Percentiles rank a stretch among this genome's conserved stretches.
Conservation (phyloP, 2,113 vertebrate species). For the Ciconia boyciana region DNA sequence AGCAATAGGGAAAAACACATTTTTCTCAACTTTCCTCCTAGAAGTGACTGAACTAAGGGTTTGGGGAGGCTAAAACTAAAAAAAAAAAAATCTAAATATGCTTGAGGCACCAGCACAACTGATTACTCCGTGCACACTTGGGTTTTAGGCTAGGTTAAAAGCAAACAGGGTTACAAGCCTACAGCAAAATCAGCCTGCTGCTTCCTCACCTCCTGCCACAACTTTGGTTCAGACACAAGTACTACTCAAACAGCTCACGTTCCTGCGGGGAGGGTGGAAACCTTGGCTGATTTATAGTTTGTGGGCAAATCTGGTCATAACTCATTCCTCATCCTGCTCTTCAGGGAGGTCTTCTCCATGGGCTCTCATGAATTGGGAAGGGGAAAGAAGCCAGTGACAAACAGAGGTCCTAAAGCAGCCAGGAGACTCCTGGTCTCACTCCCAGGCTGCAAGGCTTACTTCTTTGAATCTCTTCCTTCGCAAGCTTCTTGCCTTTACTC, state of each 20-base stretch:
- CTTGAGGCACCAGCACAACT: not conserved
- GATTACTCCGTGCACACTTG: rapidly evolving
- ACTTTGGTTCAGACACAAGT: not conserved
- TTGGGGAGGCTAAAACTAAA: not conserved
- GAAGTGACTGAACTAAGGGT: not conserved
- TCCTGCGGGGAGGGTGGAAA: not conserved
- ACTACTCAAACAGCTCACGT: not conserved
- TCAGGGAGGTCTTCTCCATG: not conserved
- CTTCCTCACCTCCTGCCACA: not conserved
- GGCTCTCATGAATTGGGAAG: not conserved
- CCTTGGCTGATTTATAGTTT: not conserved
- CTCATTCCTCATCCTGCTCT: not conserved
- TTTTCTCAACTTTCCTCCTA: not conserved
- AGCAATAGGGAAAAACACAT: not conserved
- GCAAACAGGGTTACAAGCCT: not conserved
- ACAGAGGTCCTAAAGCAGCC: not conserved
- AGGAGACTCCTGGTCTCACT: not conserved
- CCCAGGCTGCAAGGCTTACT: not conserved
- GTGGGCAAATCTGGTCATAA: not conserved
- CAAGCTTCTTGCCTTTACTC: not conserved
- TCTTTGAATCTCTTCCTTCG: not conserved
- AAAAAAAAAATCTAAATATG: not conserved
- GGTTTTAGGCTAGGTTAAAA: not conserved
- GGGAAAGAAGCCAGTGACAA: not conserved
- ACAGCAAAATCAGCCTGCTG: not conserved